phyloP scores from a whole-genome alignment of 2,797 vertebrate species.

The Clarias laeviceps region DNA sequence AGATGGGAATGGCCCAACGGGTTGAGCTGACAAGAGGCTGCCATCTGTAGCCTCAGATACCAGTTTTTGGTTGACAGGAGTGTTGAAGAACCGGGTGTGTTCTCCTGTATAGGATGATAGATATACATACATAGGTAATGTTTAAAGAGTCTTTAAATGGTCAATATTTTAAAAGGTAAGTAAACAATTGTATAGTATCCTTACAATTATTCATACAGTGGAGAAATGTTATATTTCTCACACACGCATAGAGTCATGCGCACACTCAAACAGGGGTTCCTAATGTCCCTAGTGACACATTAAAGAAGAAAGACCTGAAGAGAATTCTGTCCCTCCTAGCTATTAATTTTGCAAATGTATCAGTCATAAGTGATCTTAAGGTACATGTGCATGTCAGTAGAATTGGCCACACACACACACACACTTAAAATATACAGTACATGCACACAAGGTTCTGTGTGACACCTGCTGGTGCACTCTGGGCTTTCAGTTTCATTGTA shows the following conservation, averaged over 20 bases:
- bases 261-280: conserved; percentile 8
- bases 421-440: conserved; percentile 2
- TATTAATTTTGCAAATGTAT: conserved; percentile 25
- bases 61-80: background rate
- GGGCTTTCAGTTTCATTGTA: conserved; percentile 32
- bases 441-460: conserved; percentile 23
- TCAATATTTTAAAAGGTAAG: background rate
- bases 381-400: conserved; percentile 36
- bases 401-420: background rate
- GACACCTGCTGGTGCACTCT: conserved; percentile 39
- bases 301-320: conserved; percentile 12
- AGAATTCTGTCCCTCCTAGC: conserved; percentile 25
- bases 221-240: background rate
- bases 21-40: no score
- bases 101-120: background rate
- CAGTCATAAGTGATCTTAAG: conserved; percentile 39
- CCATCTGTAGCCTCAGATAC: background rate
- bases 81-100: background rate
- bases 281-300: conserved; percentile 10
- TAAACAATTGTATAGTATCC: background rate
- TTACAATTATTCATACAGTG: background rate
- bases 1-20: no score
- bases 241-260: background rate
- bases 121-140: background rate
- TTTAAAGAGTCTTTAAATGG: background rate